Evolutionary conservation across 2,888 invertebrate genomes (phyloP), one percentile per base, ranked within the genome.

Genomic region (Sarcophaga subvicina): DNA sequence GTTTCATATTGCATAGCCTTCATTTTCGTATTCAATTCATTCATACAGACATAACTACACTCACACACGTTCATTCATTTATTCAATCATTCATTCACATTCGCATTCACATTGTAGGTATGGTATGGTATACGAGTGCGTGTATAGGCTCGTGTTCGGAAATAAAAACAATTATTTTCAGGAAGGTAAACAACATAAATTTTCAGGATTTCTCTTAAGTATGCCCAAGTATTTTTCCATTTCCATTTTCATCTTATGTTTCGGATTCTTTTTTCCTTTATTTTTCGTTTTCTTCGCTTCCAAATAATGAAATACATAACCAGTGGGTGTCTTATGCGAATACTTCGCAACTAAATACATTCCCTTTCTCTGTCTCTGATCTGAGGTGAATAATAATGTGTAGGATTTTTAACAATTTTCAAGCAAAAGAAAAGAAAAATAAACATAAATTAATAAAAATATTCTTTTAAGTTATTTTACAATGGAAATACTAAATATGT

Each of bases 101-200:
- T 49, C 69, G 47, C 4, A 49, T 10, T 63, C 27, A 22, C 22
- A 22, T 14, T 37, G 69, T 59, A 20, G 60, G 27, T 20, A 25
- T n/a, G n/a, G n/a, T n/a, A 3, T 47, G 12, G 5, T 62, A 62
- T 63, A 45, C 27, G 47, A 47, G n/a, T 63, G 66, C 54, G 37
- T 63, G 11, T 54, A 25, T 70, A 77, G 76, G 76, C 72, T 75
- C 72, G 80, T 86, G 86, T 83, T 72, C 72, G 86, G 83, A 86
- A 83, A 86, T 81, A 78, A 83, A 86, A 83, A 83, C 80, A 86
- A 83, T 83, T 86, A 86, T 80, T 80, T 83, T 73, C 83, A 86
- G 86, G 83, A 80, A 83, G 80, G 83, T 83, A 80, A 86, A 83
- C 83, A 80, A 64, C 77, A 86, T 86, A 83, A 86, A 83, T 83